phyloP scores from a whole-genome alignment of 1,140 invertebrate species.

The Hetaerina americana region DNA sequence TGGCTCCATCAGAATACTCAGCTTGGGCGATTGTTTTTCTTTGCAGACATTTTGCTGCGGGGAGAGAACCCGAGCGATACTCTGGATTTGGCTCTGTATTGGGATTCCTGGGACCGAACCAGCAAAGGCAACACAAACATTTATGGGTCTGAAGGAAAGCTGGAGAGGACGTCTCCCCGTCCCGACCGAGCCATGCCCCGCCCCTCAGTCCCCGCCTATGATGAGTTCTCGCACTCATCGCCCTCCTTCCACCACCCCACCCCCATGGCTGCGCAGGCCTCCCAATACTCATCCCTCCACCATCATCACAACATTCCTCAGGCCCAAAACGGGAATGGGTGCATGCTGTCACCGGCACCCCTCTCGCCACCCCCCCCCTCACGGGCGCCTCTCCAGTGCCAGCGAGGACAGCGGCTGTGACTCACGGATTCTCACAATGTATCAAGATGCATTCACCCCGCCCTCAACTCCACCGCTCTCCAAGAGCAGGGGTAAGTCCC shows the following conservation, averaged over 20 bases:
- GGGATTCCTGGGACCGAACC: constrained; percentile 83
- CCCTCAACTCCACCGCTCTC: constrained; percentile 45
- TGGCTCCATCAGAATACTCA: no score
- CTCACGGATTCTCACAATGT: background rate
- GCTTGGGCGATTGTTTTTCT: no score
- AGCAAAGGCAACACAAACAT: constrained; percentile 7
- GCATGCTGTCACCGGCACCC: constrained; percentile 22
- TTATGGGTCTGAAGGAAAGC: background rate
- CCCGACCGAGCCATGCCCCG: background rate
- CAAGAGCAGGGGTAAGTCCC: constrained; percentile 28
- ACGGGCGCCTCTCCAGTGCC: constrained; percentile 20
- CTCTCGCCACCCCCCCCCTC: constrained; percentile 25
- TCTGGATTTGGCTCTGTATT: constrained; percentile 59
- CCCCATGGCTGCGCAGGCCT: constrained; percentile 15
- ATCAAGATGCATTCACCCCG: constrained; percentile 28
- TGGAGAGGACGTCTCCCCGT: background rate
- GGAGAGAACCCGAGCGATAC: constrained; percentile 31
- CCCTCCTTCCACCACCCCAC: constrained; percentile 14
- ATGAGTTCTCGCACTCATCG: constrained; percentile 19
- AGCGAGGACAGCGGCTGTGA: background rate
- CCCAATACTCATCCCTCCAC: no score
- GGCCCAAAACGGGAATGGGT: background rate
- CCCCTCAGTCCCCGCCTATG: constrained; percentile 11
- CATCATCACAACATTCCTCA: background rate
- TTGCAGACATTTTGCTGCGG: constrained; percentile 43